Conservation (phyloP, 2,888 invertebrate species). For the Aleiodes leptofemur region DNA sequence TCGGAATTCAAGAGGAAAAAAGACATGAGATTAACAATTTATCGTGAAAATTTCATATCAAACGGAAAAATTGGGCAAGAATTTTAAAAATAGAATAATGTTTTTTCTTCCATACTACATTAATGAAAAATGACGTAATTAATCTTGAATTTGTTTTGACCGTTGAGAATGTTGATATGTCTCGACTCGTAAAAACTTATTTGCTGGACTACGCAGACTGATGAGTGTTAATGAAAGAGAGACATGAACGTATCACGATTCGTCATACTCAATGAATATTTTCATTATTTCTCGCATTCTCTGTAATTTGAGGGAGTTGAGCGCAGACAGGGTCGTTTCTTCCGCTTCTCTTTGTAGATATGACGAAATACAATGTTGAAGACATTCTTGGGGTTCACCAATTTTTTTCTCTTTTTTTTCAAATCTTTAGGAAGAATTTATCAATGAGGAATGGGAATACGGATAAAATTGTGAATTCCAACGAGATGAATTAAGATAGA, state of each 20-base stretch:
- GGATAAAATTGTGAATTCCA: no score
- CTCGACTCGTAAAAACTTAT: constrained; percentile 60
- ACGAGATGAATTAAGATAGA: no score
- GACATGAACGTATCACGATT: constrained; percentile 44
- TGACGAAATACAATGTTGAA: no score
- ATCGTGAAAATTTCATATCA: no score
- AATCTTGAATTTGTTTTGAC: constrained; percentile 10
- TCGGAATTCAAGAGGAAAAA: no score
- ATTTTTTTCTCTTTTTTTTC: constrained; percentile 28
- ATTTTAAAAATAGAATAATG: no score
- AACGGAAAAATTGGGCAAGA: no score
- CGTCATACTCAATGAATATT: constrained; percentile 52
- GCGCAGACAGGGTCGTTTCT: not conserved
- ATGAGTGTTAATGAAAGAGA: constrained; percentile 66
- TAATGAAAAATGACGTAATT: constrained; percentile 21
- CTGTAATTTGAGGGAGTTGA: no score
- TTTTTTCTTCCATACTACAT: not conserved
- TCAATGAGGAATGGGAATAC: not conserved
- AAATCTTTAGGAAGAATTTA: no score
- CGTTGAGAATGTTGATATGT: constrained; percentile 36
- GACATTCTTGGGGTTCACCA: no score
- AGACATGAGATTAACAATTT: no score
- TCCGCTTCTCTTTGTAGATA: not conserved
- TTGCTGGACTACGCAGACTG: constrained; percentile 63
- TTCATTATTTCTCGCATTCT: constrained; percentile 44